phyloP scores from a whole-genome alignment of 2,797 vertebrate species.

The Enteromius unitaeniatus region DNA sequence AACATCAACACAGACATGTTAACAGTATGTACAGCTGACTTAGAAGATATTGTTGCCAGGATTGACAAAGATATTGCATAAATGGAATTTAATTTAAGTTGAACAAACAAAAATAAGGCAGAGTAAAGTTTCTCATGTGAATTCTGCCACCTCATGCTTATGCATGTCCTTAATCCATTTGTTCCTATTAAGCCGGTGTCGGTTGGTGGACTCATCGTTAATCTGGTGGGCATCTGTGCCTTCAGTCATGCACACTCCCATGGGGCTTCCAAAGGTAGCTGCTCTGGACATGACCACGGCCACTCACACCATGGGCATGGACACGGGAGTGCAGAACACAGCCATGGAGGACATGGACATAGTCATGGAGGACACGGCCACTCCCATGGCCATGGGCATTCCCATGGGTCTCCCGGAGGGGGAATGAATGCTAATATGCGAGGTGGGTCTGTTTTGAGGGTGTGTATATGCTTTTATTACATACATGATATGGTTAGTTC shows the following conservation, averaged over 20 bases:
- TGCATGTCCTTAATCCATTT: not conserved
- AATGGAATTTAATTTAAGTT: not conserved
- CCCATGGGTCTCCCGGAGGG: constrained; percentile 79
- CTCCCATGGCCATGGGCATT: constrained; percentile 80
- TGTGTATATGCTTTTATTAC: not conserved
- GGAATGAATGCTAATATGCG: constrained; percentile 99
- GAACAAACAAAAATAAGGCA: not conserved
- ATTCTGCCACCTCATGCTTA: not conserved
- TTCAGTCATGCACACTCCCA: constrained; percentile 95
- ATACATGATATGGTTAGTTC: not conserved
- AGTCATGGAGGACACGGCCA: constrained; percentile 82
- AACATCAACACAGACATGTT: constrained; percentile 98
- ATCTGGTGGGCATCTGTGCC: constrained; percentile 97
- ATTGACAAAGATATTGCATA: not conserved
- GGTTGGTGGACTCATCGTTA: constrained; percentile 93
- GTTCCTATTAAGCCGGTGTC: constrained; percentile 86
- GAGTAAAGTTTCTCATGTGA: not conserved
- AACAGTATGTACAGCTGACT: constrained; percentile 83
- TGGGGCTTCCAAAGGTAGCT: constrained; percentile 80
- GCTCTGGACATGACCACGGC: constrained; percentile 84
- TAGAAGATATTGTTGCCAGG: not conserved
- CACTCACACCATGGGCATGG: constrained; percentile 82
- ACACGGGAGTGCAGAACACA: constrained; percentile 65
- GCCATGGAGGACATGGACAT: constrained; percentile 62
- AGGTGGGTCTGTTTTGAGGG: constrained; percentile 74